These are phyloP conservation scores for Scolopax mira DNA, from an alignment of 2,113 vertebrate species.

Conservation along the genomic window DNA sequence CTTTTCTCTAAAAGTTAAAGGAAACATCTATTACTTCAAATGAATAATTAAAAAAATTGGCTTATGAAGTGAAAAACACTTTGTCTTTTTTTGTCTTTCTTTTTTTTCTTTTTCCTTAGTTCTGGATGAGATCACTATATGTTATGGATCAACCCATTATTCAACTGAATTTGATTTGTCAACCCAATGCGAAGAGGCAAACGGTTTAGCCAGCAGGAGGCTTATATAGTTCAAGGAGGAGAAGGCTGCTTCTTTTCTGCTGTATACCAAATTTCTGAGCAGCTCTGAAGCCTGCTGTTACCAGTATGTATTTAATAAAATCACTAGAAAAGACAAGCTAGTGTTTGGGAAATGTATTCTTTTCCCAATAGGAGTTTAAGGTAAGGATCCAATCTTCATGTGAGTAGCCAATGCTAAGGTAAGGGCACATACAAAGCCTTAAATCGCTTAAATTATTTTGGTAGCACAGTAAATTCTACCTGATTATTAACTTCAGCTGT, in stretches of 20 bases:
- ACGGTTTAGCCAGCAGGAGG: not conserved
- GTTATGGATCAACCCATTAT: not conserved
- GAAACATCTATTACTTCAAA: not conserved
- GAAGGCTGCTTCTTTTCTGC: not conserved
- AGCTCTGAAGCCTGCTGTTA: not conserved
- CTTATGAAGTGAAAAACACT: not conserved
- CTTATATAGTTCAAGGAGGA: not conserved
- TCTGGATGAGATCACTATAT: not conserved
- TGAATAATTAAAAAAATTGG: not conserved
- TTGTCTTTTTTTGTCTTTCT: no score
- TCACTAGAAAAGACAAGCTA: not conserved
- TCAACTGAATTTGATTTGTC: not conserved
- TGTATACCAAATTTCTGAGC: not conserved
- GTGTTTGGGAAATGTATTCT: not conserved
- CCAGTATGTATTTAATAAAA: not conserved
- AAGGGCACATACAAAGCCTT: not conserved
- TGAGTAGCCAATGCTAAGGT: not conserved
- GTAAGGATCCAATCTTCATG: not conserved
- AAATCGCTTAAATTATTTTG: not conserved
- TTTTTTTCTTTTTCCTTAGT: fast-evolving
- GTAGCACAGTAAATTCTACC: not conserved
- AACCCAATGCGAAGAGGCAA: not conserved
- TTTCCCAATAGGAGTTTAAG: not conserved
- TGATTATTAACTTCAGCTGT: not conserved
- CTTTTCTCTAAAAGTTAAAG: not conserved